Percentiles rank a stretch among this genome's conserved stretches.
phyloP scores from a whole-genome alignment of 2,113 vertebrate species.

The Columbina picui region DNA sequence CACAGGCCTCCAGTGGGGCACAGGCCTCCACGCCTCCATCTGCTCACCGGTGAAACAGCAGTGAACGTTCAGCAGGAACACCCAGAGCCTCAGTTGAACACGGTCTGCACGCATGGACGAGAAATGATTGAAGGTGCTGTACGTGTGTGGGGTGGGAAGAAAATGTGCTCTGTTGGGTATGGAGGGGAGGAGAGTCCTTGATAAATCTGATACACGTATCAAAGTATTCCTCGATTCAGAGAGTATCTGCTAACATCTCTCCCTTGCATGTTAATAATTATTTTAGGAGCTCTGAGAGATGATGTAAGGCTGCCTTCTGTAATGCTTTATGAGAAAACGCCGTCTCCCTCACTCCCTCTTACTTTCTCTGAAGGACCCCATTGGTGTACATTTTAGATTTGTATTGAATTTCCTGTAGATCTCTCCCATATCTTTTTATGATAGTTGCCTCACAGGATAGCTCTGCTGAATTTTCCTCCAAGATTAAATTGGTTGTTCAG shows the following conservation, averaged over 20 bases:
- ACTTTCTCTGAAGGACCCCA: constrained; percentile 20
- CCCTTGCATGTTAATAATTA: constrained; percentile 28
- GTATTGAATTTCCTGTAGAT: constrained; percentile 58
- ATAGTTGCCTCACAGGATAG: constrained; percentile 57
- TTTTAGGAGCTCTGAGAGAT: constrained; percentile 39
- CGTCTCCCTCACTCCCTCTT: not conserved
- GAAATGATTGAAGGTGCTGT: constrained; percentile 10
- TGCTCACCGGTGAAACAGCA: not conserved
- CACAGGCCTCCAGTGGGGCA: too few species aligned
- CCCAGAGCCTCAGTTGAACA: not conserved
- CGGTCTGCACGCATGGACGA: constrained; percentile 44
- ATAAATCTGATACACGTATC: not conserved
- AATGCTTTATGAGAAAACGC: constrained; percentile 1
- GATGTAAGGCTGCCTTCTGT: not conserved
- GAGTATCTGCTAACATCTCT: not conserved
- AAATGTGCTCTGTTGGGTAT: not conserved
- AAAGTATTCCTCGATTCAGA: not conserved
- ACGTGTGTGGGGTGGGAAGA: not conserved
- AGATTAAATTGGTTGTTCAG: constrained; percentile 61
- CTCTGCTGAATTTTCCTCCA: constrained; percentile 61
- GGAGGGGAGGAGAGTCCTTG: not conserved
- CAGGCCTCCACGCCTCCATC: not conserved
- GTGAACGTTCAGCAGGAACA: not conserved
- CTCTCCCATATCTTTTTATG: constrained; percentile 61
- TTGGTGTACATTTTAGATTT: constrained; percentile 37